These are phyloP conservation scores for Anoplopoma fimbria DNA, from an alignment of 2,113 vertebrate species.

Conservation along the genomic window DNA sequence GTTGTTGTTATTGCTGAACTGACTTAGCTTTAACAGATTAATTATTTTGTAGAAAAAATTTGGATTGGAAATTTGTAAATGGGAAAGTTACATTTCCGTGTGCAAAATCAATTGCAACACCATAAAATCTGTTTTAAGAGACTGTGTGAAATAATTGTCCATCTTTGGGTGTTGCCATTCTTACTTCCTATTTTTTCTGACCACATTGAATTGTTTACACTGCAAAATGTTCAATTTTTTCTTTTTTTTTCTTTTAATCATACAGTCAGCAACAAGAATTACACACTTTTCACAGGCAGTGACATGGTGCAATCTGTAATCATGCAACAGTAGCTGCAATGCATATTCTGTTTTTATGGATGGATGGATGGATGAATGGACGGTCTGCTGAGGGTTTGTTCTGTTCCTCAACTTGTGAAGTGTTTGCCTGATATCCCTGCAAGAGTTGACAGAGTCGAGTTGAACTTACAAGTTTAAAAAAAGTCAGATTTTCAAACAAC, in stretches of 20 bases:
- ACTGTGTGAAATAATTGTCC: background rate
- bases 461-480: background rate
- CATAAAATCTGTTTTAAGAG: too few relatives aligned
- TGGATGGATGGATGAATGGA: background rate
- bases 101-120: too few relatives aligned
- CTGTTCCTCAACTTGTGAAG: constrained; percentile 29
- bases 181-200: background rate
- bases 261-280: background rate
- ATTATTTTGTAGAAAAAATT: background rate
- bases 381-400: constrained; percentile 38
- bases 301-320: constrained; percentile 42
- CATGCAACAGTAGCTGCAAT: constrained; percentile 30
- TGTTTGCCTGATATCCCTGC: constrained; percentile 11
- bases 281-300: background rate
- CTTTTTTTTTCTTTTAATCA: background rate
- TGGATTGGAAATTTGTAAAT: background rate
- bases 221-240: background rate
- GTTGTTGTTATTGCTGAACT: background rate
- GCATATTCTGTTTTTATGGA: background rate
- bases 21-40: background rate
- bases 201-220: background rate
- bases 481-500: background rate
- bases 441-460: background rate
- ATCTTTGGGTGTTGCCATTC: background rate
- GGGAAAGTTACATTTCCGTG: background rate